Percentiles rank a stretch among this genome's conserved stretches.
These are phyloP conservation scores for Apostichopus parvimensis DNA, from an alignment of 35 echinoderm and acorn worm species.

Conservation along the genomic window DNA sequence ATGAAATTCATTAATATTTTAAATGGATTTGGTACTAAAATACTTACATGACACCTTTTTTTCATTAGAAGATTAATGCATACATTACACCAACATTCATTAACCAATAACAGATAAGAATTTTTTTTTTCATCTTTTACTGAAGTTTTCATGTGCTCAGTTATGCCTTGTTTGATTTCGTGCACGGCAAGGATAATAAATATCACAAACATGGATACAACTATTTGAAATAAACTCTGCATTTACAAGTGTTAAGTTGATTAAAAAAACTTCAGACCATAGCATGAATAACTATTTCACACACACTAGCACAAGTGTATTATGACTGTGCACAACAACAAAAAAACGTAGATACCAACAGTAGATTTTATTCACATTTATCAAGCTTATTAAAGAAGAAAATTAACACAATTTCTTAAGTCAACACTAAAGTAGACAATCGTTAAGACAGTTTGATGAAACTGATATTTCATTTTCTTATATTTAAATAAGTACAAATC, in stretches of 20 bases:
- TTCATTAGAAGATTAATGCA: not conserved
- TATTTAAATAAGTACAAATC: too few species aligned
- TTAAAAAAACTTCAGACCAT: not conserved
- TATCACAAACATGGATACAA: not conserved
- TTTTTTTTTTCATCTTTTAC: not conserved
- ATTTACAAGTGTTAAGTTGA: not conserved
- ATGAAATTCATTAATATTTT: not conserved
- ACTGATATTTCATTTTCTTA: too few species aligned
- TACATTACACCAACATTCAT: not conserved
- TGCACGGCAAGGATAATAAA: not conserved
- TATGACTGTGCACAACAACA: not conserved
- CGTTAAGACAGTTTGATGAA: too few species aligned
- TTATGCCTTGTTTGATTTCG: not conserved
- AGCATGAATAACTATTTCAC: not conserved
- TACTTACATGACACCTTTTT: not conserved
- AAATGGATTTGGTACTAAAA: not conserved
- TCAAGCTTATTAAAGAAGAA: too few species aligned
- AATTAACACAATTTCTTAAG: too few species aligned
- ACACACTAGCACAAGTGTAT: not conserved
- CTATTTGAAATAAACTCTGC: not conserved
- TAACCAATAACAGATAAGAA: not conserved
- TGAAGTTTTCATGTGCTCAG: not conserved
- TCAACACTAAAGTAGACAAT: too few species aligned
- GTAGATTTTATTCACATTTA: not conserved
- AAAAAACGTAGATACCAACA: not conserved